A percentile compares a stretch with the other conserved stretches of the same genome.
Conservation (phyloP, 2,113 vertebrate species). For the Mandrillus leucophaeus region DNA sequence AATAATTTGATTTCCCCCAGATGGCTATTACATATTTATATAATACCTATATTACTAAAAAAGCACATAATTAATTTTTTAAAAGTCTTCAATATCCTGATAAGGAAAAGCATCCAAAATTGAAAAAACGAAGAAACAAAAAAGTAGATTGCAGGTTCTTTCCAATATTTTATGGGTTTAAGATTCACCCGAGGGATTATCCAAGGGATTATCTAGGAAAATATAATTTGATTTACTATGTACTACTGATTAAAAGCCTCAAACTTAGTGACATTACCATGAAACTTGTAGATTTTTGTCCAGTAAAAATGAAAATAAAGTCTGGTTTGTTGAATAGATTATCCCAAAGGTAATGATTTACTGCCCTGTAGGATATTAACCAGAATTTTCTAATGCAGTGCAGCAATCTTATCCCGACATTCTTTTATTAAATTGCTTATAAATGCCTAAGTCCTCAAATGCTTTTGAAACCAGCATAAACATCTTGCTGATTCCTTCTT, state of each 20-base stretch:
- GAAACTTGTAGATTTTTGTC: background rate
- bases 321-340: background rate
- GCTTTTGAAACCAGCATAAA: slow-evolving; percentile 14
- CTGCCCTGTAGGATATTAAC: background rate
- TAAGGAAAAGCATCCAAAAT: background rate
- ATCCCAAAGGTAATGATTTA: background rate
- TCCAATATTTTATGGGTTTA: background rate
- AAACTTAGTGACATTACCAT: background rate
- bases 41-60: background rate
- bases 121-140: background rate
- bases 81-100: background rate
- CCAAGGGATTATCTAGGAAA: background rate
- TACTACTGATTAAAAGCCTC: background rate
- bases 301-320: background rate
- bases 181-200: background rate
- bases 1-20: background rate
- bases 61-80: background rate
- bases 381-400: background rate
- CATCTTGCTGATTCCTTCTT: background rate
- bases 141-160: background rate
- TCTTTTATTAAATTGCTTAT: slow-evolving; percentile 32
- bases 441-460: slow-evolving; percentile 15
- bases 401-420: background rate
- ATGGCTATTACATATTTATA: background rate
- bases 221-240: background rate